Base-by-base conservation (phyloP, 2,113 vertebrate genomes). In the Nematolebias whitei region DNA sequence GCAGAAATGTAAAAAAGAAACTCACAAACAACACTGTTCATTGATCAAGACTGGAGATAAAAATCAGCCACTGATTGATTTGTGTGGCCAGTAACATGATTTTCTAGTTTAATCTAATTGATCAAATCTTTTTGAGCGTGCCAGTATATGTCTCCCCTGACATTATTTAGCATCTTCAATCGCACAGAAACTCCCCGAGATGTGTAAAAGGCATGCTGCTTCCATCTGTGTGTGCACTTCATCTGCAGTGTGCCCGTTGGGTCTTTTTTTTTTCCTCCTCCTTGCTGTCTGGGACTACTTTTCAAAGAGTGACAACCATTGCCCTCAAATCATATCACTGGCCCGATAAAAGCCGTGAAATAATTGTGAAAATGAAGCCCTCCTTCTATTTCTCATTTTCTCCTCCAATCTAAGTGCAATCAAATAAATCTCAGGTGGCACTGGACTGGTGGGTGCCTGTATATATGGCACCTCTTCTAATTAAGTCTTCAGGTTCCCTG, bases 401-500 rank as follows among this genome's bases (percentile, higher is more conserved):
- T 69, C 67, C 67, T 84, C 72, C 79, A 83, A 76, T 89, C 84
- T 83, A 71, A 80, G 69, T 20, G 61, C 78, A 92, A 88, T 92
- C 83, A 89, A 61, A 44, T 62, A 73, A 86, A 86, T 91, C 90
- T 91, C 85, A 79, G 72, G 85, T 82, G 90, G 78, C 79, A 71
- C 59, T 45, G 71, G 71, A 54, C 55, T 49, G 57, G 76, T 76
- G 83, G 80, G 82, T 48, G 62, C 63, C 50, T 76, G 78, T 87
- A 89, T 91, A 90, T 88, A 90, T 68, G 82, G 74, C 73, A 75
- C 78, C 71, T 66, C 64, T 76, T 84, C 81, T 93, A 90, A 93
- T 92, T 88, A 93, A 86, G 86, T 92, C 85, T 85, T 88, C 78
- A 76, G 75, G 82, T 87, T 80, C 73, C 82, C 56, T 54, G 65